Evolutionary conservation across 2,888 invertebrate species (phyloP).

Genomic region (Pheosia tremula): DNA sequence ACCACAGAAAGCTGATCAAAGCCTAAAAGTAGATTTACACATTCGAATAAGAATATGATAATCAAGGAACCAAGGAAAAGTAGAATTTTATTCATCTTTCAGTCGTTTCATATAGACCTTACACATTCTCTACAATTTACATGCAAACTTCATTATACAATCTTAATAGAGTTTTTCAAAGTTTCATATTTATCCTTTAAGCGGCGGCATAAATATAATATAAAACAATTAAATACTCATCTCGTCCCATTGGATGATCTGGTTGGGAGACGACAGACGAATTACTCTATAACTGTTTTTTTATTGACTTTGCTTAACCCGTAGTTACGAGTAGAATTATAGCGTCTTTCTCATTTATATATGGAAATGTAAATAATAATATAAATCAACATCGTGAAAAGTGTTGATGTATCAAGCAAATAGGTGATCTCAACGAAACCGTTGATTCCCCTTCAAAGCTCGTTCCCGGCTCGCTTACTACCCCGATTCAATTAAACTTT

Average conservation of each 20-base stretch:
- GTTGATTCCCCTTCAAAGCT: constrained; percentile 68
- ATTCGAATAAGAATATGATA: no score
- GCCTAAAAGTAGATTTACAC: no score
- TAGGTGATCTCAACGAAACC: constrained; percentile 58
- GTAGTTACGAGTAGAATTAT: no score
- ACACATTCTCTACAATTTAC: constrained; percentile 45
- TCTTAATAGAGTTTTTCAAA: constrained; percentile 51
- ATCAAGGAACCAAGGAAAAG: background rate
- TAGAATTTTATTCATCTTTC: constrained; percentile 18
- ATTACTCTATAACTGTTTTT: no score
- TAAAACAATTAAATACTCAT: no score
- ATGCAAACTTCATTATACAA: constrained; percentile 49
- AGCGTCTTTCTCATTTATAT: no score
- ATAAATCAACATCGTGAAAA: constrained; percentile 6
- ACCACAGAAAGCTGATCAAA: no score
- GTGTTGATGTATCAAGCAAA: constrained; percentile 51
- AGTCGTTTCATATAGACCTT: constrained; percentile 32
- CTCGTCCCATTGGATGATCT: no score
- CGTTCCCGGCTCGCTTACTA: constrained; percentile 50
- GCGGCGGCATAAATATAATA: no score
- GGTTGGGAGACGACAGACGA: no score
- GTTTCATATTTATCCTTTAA: constrained; percentile 41
- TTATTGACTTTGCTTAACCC: no score
- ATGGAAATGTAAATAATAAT: background rate
- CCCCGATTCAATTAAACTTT: constrained; percentile 81